A percentile compares a stretch with the other conserved stretches of the same genome.
Conservation (phyloP, 2,888 invertebrate species). For the Metellina segmentata region DNA sequence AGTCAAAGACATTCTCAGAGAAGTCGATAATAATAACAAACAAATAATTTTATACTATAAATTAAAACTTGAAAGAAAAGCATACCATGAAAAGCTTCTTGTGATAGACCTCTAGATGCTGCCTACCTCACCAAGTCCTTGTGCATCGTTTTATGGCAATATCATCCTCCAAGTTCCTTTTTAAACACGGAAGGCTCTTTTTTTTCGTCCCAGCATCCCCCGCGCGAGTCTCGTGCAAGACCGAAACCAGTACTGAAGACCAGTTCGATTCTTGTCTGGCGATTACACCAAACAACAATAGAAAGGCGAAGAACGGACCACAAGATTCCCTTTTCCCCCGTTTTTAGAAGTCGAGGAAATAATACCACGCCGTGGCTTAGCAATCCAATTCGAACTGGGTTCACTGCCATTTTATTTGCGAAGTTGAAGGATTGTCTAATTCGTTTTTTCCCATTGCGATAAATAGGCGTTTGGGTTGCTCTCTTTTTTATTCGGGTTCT, state of each 20-base stretch:
- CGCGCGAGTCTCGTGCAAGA: constrained; percentile 59
- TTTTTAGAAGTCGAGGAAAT: constrained; percentile 41
- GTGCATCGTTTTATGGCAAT: constrained; percentile 49
- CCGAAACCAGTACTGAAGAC: constrained; percentile 60
- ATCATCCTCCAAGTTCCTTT: constrained; percentile 48
- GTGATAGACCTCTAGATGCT: background rate
- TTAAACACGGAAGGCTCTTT: constrained; percentile 69
- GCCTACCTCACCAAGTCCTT: background rate
- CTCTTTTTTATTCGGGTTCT: too few species aligned
- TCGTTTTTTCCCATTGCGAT: too few species aligned
- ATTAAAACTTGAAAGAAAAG: background rate
- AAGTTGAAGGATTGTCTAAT: too few species aligned
- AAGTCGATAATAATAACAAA: too few species aligned
- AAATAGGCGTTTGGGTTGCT: too few species aligned
- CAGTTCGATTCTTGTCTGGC: constrained; percentile 3
- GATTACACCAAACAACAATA: constrained; percentile 43
- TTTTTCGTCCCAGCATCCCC: constrained; percentile 57
- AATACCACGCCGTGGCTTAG: constrained; percentile 31
- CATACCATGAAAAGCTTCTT: background rate
- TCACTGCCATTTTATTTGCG: constrained; percentile 10
- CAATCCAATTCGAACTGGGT: background rate
- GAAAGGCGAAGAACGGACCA: background rate
- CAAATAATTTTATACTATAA: background rate
- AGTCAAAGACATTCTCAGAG: too few species aligned
- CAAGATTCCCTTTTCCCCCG: too few species aligned